These are phyloP conservation scores for Thrips palmi DNA, from an alignment of 1,140 invertebrate genomes.

Conservation along the genomic window DNA sequence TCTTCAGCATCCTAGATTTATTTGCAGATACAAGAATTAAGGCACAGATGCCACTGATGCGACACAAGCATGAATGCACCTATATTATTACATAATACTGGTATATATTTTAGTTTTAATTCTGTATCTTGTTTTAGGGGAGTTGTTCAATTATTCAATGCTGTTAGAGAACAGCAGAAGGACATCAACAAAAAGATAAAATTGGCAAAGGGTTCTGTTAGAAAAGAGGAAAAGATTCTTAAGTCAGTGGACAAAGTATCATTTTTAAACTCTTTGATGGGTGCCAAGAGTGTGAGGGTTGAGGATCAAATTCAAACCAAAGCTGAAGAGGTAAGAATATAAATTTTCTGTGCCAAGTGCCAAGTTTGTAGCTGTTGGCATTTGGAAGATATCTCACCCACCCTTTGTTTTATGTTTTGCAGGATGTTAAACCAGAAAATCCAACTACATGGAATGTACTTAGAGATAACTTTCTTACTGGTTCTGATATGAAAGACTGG, in stretches of 20 bases:
- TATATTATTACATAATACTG: no score
- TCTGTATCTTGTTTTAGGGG: constrained; percentile 36
- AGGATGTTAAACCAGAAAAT: constrained; percentile 7
- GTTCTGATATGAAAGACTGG: constrained; percentile 35
- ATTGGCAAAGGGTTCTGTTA: constrained; percentile 53
- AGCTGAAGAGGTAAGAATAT: constrained; percentile 25
- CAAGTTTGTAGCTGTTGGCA: constrained; percentile 1
- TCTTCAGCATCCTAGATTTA: constrained; percentile 1
- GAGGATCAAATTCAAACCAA: constrained; percentile 23
- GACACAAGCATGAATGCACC: no score
- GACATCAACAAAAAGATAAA: constrained; percentile 50
- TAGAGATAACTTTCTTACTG: constrained; percentile 34
- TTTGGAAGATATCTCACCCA: no score
- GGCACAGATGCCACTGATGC: not conserved
- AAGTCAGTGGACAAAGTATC: constrained; percentile 60
- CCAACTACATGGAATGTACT: constrained; percentile 25
- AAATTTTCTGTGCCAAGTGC: no score
- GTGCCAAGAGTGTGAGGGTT: constrained; percentile 38
- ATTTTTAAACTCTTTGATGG: constrained; percentile 70
- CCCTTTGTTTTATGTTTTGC: not conserved
- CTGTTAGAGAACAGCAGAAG: constrained; percentile 68
- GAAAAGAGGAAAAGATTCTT: constrained; percentile 63
- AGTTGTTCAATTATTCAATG: constrained; percentile 83
- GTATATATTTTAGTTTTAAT: not conserved
- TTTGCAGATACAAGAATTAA: constrained; percentile 5